phyloP scores from a whole-genome alignment of 2,888 invertebrate species.

The Patella ulyssiponensis region DNA sequence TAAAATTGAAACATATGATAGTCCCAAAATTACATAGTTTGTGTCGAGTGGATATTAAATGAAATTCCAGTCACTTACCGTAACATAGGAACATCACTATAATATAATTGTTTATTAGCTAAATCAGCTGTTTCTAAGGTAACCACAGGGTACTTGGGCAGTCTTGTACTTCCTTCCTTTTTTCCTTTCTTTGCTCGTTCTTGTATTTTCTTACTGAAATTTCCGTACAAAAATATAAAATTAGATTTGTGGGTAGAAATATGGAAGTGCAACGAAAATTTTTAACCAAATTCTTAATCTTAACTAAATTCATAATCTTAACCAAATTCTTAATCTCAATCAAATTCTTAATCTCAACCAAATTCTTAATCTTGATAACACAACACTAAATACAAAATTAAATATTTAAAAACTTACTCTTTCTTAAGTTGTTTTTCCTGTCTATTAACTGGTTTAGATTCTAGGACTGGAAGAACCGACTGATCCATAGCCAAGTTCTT shows the following conservation, averaged over 20 bases:
- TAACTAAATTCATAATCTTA: too few relatives aligned
- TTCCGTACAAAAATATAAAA: neutral
- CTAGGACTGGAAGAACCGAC: conserved; percentile 49
- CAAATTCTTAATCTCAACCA: neutral
- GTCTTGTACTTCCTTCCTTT: conserved; percentile 65
- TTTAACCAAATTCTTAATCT: too few relatives aligned
- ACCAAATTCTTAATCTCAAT: neutral
- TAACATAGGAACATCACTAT: conserved; percentile 65
- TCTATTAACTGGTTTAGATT: conserved; percentile 28
- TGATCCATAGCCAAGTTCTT: conserved; percentile 63
- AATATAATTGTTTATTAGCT: conserved; percentile 56
- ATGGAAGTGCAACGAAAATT: too few relatives aligned
- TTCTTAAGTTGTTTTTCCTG: conserved; percentile 26
- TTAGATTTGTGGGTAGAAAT: neutral
- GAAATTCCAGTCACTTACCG: conserved; percentile 41
- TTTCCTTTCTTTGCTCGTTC: conserved; percentile 28
- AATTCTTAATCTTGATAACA: neutral
- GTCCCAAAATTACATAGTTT: too few relatives aligned
- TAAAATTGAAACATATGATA: too few relatives aligned
- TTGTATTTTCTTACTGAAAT: conserved; percentile 26
- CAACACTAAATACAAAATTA: too few relatives aligned
- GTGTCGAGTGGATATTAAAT: too few relatives aligned
- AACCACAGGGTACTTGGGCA: conserved; percentile 68
- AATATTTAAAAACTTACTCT: conserved; percentile 30
- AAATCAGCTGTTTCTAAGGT: conserved; percentile 57